Evolutionary conservation across 2,888 invertebrate genomes (phyloP).

Genomic region (Ennomos quercinarius): DNA sequence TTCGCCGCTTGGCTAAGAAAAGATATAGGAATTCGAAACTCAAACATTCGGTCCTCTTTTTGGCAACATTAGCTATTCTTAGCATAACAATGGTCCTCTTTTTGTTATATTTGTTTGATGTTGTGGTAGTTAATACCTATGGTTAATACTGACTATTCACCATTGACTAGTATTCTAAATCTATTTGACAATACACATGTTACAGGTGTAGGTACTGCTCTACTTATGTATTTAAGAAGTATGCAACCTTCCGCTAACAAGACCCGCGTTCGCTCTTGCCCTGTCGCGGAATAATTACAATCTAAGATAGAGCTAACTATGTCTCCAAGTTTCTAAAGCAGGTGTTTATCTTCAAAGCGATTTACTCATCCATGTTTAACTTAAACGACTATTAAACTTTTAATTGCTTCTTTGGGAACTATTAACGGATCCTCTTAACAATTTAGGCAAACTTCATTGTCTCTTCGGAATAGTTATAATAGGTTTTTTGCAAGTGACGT

Average conservation of each 20-base stretch:
- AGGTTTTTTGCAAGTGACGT: slow-evolving; percentile 17
- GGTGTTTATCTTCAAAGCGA: slow-evolving; percentile 37
- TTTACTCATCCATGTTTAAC: slow-evolving; percentile 38
- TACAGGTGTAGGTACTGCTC: no score
- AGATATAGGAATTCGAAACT: no score
- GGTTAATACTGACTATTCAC: no score
- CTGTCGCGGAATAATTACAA: slow-evolving; percentile 19
- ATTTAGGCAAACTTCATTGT: slow-evolving; percentile 23
- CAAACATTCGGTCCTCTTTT: no score
- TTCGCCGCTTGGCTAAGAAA: no score
- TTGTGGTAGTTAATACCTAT: no score
- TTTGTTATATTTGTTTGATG: no score
- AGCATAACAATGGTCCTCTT: no score
- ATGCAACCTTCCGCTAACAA: slow-evolving; percentile 2
- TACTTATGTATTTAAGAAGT: not conserved
- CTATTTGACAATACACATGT: no score
- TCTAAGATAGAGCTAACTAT: slow-evolving; percentile 16
- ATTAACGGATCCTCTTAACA: slow-evolving; percentile 38
- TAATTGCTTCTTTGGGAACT: slow-evolving; percentile 50
- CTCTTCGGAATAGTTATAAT: slow-evolving; percentile 10
- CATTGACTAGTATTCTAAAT: no score
- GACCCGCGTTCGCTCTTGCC: slow-evolving; percentile 6
- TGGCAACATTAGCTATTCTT: no score
- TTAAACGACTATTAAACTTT: slow-evolving; percentile 45
- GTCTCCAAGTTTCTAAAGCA: slow-evolving; percentile 17